Conservation (phyloP, 2,113 vertebrate species). For the Phyllopteryx taeniolatus region DNA sequence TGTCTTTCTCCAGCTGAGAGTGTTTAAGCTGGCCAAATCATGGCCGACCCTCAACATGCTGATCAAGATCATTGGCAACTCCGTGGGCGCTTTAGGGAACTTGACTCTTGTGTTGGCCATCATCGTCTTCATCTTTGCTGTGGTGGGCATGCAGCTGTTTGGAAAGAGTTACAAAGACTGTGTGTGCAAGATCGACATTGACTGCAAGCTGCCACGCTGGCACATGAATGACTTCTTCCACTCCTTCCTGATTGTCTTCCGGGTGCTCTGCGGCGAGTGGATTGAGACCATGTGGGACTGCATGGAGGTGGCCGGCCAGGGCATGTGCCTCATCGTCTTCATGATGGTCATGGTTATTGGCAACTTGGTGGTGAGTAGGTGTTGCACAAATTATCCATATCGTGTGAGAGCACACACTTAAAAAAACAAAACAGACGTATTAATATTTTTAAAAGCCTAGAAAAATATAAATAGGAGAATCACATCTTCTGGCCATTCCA, state of each 20-base stretch:
- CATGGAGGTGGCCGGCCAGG: conserved; percentile 97
- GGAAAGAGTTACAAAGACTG: conserved; percentile 98
- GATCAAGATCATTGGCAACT: conserved; percentile 99
- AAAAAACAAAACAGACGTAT: too few species aligned
- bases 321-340: conserved; percentile 96
- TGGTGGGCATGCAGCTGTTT: conserved; percentile 99
- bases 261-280: conserved; percentile 96
- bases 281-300: conserved; percentile 99
- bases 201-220: conserved; percentile 92
- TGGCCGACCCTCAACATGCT: conserved; percentile 99
- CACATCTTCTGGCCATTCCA: not conserved
- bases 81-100: conserved; percentile 95
- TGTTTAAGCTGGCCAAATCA: conserved; percentile 97
- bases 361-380: conserved; percentile 91
- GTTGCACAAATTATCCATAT: conserved; percentile 7
- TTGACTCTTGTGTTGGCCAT: conserved; percentile 97
- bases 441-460: not conserved
- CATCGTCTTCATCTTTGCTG: conserved; percentile 99
- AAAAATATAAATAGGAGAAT: not conserved
- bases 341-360: conserved; percentile 99
- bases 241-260: conserved; percentile 98
- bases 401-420: not conserved
- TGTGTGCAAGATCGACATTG: conserved; percentile 88
- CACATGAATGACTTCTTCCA: conserved; percentile 99
- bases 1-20: conserved; percentile 80